phyloP scores from a whole-genome alignment of 2,113 vertebrate genomes.

The Rhynchomys soricoides region DNA sequence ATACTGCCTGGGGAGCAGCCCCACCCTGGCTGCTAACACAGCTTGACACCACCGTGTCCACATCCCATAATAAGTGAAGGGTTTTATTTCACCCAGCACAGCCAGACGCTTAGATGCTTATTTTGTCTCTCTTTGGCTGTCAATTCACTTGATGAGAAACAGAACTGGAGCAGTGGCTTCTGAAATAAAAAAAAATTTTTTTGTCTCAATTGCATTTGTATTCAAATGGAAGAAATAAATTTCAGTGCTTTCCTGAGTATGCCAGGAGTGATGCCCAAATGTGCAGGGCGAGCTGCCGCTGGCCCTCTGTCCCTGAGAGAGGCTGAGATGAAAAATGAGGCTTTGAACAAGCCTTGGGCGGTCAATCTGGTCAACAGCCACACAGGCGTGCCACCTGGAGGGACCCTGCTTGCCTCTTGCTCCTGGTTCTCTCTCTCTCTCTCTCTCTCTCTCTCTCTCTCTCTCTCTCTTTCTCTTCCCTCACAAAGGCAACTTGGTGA shows the following conservation, averaged over 20 bases:
- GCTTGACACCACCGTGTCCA: rapidly evolving
- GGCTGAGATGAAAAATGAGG: constrained; percentile 79
- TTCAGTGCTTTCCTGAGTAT: neutral
- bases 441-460: too few relatives aligned
- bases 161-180: constrained; percentile 30
- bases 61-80: rapidly evolving
- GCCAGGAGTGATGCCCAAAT: constrained; percentile 41
- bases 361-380: constrained; percentile 76
- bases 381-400: constrained; percentile 61
- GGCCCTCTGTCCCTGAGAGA: constrained; percentile 59
- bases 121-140: neutral
- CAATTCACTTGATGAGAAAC: constrained; percentile 56
- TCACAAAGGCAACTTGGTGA: constrained; percentile 56
- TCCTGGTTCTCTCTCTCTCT: neutral
- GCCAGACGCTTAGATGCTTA: neutral
- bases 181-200: constrained; percentile 54
- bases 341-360: constrained; percentile 69
- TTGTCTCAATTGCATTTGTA: constrained; percentile 76
- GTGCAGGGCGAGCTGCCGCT: constrained; percentile 33
- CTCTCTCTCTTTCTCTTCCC: neutral
- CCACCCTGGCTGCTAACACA: neutral
- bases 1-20: neutral
- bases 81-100: neutral
- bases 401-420: neutral
- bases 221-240: constrained; percentile 80